phyloP scores from a whole-genome alignment of 2,113 vertebrate species.

The Cichladusa arquata region DNA sequence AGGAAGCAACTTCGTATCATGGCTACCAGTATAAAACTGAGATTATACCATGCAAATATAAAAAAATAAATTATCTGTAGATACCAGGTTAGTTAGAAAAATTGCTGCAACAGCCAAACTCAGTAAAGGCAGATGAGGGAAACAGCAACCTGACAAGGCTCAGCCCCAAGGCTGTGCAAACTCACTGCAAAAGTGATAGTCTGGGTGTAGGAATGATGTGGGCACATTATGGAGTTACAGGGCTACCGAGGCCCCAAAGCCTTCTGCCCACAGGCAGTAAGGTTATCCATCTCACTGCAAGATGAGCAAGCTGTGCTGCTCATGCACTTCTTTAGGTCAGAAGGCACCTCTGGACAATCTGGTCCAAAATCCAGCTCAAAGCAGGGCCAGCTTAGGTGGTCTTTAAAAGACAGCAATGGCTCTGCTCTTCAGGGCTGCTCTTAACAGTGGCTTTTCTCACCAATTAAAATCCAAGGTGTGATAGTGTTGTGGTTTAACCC shows the following conservation, averaged over 20 bases:
- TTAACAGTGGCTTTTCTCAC: neutral
- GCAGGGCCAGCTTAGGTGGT: neutral
- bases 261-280: neutral
- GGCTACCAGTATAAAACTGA: neutral
- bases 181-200: neutral
- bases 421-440: neutral
- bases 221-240: neutral
- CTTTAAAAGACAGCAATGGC: neutral
- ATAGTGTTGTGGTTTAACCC: neutral
- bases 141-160: neutral
- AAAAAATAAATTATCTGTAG: neutral
- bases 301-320: neutral
- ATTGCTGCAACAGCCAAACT: neutral
- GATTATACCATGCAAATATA: neutral
- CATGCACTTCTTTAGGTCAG: neutral
- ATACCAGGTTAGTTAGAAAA: neutral
- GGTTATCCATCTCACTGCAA: neutral
- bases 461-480: neutral
- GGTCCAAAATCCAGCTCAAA: neutral
- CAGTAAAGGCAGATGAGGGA: neutral
- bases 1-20: neutral
- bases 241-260: neutral
- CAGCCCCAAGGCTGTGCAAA: neutral
- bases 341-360: neutral
- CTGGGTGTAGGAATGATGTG: neutral